Base-by-base conservation (phyloP, 2,113 vertebrate species). In the Gila orcuttii region DNA sequence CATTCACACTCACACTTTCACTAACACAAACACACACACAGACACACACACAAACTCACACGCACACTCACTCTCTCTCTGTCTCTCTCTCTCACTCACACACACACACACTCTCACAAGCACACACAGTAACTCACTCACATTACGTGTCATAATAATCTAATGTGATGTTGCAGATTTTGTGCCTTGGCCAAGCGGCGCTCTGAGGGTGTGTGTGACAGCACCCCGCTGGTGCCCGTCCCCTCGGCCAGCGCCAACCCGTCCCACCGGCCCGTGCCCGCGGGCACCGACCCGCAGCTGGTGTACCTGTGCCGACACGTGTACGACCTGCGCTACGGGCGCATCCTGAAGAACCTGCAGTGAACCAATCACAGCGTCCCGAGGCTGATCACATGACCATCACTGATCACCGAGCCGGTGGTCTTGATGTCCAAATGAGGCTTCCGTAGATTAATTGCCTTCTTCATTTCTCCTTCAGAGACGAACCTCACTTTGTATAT, bases 111-210 rank as follows among this genome's bases (percentile, higher is more conserved):
- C 28, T 28, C 28, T 28, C 1, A 28, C 28, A 28, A 28, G 28
- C 28, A 28, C 28, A 28, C 28, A 28, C 28, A 28, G n/a, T 28
- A 28, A 28, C 28, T 28, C 28, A 1, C 28, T 28, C 28, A 28
- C 28, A 28, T 28, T 28, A n/a, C 3, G 59, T 60, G 59, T 25
- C 23, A 4, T 42, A 3, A 28, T 10, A 17, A 5, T 69, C 11
- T 45, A 2, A 1, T 76, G 33, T 83, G 33, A 21, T 11, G 66
- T 88, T 89, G 39, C 90, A 99, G 98, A 97, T 99, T 97, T 96
- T 99, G 98, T 97, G 98, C 98, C 97, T 98, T 98, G 96, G 96
- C 97, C 93, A 99, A 98, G 94, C 97, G 97, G 91, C 96, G 96
- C 85, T 94, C 96, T 0, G 98, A 99, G 93, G 97, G 97, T 60